Conservation (phyloP, 2,888 invertebrate genomes). For the Deroplatys truncata region DNA sequence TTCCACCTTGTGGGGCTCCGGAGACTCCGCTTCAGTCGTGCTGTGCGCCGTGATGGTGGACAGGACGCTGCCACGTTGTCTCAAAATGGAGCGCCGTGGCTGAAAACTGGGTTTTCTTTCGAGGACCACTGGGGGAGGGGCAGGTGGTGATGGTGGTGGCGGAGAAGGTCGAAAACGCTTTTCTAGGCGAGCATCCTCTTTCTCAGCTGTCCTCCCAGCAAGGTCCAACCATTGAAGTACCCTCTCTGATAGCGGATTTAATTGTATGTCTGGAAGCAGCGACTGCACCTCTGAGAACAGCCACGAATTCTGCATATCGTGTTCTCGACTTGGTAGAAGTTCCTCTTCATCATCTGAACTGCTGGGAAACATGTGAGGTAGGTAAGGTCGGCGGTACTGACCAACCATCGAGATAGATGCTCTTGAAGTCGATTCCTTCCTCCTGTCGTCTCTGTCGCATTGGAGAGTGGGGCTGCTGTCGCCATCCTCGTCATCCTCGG, state of each 20-base stretch:
- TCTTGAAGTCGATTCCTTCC: background rate
- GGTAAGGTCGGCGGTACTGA: constrained; percentile 22
- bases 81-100: background rate
- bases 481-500: background rate
- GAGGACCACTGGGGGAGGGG: background rate
- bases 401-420: constrained; percentile 13
- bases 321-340: background rate
- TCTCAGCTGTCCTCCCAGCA: constrained; percentile 49
- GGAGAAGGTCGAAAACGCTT: background rate
- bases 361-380: constrained; percentile 9
- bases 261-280: background rate
- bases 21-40: background rate
- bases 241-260: constrained; percentile 59
- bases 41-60: background rate
- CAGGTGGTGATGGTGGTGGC: background rate
- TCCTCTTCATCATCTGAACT: constrained; percentile 11
- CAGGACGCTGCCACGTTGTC: constrained; percentile 2
- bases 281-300: constrained; percentile 2
- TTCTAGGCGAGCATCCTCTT: background rate
- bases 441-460: background rate
- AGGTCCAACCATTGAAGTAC: constrained; percentile 77
- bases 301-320: constrained; percentile 2
- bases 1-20: background rate
- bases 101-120: background rate
- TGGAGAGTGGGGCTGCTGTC: background rate